Percentiles rank a stretch among this genome's conserved stretches.
Conservation (phyloP, 2,113 vertebrate species). For the Ceyx melanurus region DNA sequence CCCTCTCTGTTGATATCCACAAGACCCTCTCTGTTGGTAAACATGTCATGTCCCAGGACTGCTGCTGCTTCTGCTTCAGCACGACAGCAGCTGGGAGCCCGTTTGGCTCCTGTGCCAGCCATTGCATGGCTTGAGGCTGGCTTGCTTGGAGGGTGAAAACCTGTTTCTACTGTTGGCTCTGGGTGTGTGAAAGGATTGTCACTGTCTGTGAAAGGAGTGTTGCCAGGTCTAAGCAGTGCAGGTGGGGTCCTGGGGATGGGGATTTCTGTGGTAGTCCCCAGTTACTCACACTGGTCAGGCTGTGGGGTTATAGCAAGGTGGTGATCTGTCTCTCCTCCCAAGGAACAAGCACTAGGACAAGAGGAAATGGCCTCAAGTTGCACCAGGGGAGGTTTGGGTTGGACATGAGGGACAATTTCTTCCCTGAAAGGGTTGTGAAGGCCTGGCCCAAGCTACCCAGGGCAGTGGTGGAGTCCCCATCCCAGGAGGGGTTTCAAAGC, state of each 20-base stretch:
- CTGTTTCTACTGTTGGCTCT: background rate
- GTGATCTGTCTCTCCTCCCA: background rate
- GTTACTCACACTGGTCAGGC: background rate
- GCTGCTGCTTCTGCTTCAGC: background rate
- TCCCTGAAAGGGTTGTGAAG: background rate
- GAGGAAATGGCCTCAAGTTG: background rate
- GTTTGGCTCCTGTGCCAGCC: background rate
- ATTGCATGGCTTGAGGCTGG: background rate
- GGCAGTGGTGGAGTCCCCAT: background rate
- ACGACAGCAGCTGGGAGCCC: background rate
- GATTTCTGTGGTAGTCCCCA: background rate
- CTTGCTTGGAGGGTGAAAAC: background rate
- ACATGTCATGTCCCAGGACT: background rate
- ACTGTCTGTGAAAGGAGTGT: background rate
- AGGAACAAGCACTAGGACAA: background rate
- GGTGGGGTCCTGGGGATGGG: background rate
- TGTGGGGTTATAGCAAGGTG: background rate
- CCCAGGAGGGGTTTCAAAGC: background rate
- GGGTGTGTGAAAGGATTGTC: background rate
- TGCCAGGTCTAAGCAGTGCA: background rate
- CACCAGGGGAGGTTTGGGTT: background rate
- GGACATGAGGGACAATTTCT: background rate
- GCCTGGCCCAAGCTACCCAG: background rate
- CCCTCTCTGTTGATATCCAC: no score
- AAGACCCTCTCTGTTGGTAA: no score